Conservation (phyloP, 2,888 invertebrate species). For the Amblyteles armatorius region DNA sequence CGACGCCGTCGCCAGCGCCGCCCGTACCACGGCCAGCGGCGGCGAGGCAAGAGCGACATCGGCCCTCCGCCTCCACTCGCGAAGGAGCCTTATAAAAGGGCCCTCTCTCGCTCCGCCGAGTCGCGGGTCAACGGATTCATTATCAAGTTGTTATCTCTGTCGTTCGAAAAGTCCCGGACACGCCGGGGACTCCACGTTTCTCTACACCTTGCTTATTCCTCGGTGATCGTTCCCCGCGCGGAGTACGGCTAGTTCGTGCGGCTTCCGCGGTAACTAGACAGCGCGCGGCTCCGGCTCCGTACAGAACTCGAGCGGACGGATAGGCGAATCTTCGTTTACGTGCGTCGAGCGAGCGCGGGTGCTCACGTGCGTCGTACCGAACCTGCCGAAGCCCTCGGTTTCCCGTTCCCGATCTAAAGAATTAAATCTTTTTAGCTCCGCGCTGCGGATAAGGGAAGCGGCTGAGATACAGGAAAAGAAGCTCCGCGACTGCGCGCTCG, state of each 20-base stretch:
- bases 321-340: neutral
- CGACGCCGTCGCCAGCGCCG: conserved; percentile 41
- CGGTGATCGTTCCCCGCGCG: conserved; percentile 39
- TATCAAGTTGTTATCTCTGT: conserved; percentile 79
- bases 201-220: conserved; percentile 23
- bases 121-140: conserved; percentile 77
- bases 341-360: neutral
- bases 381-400: conserved; percentile 13
- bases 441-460: neutral
- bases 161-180: conserved; percentile 76
- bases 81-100: conserved; percentile 16
- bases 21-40: conserved; percentile 25
- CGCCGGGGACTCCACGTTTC: conserved; percentile 30
- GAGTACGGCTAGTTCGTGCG: conserved; percentile 41
- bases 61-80: conserved; percentile 16
- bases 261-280: conserved; percentile 62
- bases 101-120: conserved; percentile 30
- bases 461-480: neutral
- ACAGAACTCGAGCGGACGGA: neutral
- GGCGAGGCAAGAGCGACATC: conserved; percentile 31
- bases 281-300: conserved; percentile 18
- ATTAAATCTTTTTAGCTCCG: too few relatives aligned
- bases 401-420: neutral
- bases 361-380: conserved; percentile 6
- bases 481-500: neutral